phyloP scores from a whole-genome alignment of 2,113 vertebrate species.

The Oriolus oriolus region DNA sequence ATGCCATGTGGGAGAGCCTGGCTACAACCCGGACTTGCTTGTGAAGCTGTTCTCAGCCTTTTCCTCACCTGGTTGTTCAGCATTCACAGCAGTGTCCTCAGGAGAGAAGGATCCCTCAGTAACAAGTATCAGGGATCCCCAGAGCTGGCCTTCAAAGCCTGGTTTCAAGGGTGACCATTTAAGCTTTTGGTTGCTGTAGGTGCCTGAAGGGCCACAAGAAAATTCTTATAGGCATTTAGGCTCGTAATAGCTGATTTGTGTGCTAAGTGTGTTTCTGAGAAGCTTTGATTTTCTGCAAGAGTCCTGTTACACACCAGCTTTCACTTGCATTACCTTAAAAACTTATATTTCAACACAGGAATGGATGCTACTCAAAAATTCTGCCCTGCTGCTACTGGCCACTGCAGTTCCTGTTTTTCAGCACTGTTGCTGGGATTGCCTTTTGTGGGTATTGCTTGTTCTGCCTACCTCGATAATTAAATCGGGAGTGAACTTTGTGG shows the following conservation, averaged over 20 bases:
- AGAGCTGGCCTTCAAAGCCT: background rate
- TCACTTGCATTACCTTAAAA: background rate
- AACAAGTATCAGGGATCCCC: background rate
- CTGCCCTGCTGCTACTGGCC: background rate
- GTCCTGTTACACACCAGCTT: background rate
- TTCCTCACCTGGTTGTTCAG: background rate
- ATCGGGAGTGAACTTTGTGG: background rate
- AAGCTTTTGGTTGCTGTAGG: background rate
- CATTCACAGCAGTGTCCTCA: background rate
- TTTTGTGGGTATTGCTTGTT: background rate
- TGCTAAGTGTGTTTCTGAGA: background rate
- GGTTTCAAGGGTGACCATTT: background rate
- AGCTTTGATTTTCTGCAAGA: background rate
- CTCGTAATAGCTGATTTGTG: background rate
- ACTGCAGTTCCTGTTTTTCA: background rate
- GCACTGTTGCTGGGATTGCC: background rate
- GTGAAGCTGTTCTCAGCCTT: background rate
- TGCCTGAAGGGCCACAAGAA: background rate
- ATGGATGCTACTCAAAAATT: background rate
- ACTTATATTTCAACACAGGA: background rate
- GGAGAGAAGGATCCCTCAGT: background rate
- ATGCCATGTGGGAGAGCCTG: background rate
- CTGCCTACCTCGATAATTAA: background rate
- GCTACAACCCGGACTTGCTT: background rate
- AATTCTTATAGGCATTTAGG: background rate